Conservation (phyloP, 64 coral and sea anemone species). For the Pocillopora damicornis region DNA sequence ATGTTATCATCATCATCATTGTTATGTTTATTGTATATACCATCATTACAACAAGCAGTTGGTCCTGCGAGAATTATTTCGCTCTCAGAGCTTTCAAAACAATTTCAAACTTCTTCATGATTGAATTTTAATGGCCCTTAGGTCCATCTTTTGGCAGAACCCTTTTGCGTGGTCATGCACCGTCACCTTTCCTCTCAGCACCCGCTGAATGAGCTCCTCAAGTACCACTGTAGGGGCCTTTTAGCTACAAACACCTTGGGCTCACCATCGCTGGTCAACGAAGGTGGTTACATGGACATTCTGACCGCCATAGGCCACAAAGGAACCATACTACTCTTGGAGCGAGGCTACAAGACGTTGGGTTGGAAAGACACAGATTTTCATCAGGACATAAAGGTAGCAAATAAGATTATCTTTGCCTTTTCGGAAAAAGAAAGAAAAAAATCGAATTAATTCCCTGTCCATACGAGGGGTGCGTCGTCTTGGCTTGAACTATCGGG, state of each 20-base stretch:
- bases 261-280: neutral
- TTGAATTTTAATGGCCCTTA: neutral
- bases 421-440: neutral
- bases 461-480: neutral
- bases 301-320: slow-evolving; percentile 23
- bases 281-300: slow-evolving; percentile 14
- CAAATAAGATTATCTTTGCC: neutral
- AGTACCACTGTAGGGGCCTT: slow-evolving; percentile 55
- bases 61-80: neutral
- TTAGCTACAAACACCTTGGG: slow-evolving; percentile 46
- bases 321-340: slow-evolving; percentile 27
- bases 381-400: slow-evolving; percentile 17
- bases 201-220: slow-evolving; percentile 37
- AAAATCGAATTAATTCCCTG: no score
- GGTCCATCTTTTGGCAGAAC: slow-evolving; percentile 48
- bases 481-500: no score
- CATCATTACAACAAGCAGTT: neutral
- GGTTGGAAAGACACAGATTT: slow-evolving; percentile 54
- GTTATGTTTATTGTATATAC: neutral
- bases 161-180: slow-evolving; percentile 35
- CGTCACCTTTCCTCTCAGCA: slow-evolving; percentile 47
- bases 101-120: no score
- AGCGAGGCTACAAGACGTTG: slow-evolving; percentile 22
- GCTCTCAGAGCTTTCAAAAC: no score
- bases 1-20: neutral